phyloP scores from a whole-genome alignment of 2,797 vertebrate genomes.

The Glossophaga mutica region DNA sequence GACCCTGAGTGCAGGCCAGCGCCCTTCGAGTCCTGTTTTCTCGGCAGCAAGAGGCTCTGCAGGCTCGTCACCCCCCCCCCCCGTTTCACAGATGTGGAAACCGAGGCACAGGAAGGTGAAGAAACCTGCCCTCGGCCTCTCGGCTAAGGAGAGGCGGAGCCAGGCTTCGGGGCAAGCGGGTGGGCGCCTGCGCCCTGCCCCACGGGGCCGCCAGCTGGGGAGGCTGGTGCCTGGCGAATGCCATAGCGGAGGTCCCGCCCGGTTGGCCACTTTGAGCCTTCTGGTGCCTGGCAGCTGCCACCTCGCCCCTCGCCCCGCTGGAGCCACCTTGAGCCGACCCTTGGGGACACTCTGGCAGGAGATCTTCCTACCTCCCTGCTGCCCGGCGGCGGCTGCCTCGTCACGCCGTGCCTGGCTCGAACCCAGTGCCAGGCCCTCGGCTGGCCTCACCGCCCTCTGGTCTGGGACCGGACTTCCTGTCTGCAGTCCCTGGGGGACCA shows the following conservation, averaged over 20 bases:
- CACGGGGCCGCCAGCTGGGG: too few relatives aligned
- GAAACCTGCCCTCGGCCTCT: not conserved
- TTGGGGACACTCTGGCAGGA: not conserved
- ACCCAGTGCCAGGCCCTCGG: not conserved
- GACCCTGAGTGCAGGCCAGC: not conserved
- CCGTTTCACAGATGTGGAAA: not conserved
- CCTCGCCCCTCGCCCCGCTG: accelerated
- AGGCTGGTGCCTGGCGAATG: not conserved
- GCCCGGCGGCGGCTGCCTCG: accelerated
- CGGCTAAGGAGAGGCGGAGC: not conserved
- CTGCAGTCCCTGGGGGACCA: not conserved
- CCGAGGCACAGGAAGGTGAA: not conserved
- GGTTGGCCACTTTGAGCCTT: not conserved
- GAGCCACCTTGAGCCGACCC: not conserved
- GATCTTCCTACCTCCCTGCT: accelerated
- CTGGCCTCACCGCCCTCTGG: not conserved
- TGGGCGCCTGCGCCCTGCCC: accelerated
- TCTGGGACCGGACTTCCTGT: not conserved
- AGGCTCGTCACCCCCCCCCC: accelerated
- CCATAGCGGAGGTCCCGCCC: accelerated
- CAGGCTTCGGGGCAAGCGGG: not conserved
- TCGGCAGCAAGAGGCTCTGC: accelerated
- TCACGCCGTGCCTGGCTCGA: accelerated
- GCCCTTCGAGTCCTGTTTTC: accelerated
- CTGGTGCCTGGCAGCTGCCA: not conserved